phyloP scores from a whole-genome alignment of 2,797 vertebrate species.

The Leucoraja ocellata region DNA sequence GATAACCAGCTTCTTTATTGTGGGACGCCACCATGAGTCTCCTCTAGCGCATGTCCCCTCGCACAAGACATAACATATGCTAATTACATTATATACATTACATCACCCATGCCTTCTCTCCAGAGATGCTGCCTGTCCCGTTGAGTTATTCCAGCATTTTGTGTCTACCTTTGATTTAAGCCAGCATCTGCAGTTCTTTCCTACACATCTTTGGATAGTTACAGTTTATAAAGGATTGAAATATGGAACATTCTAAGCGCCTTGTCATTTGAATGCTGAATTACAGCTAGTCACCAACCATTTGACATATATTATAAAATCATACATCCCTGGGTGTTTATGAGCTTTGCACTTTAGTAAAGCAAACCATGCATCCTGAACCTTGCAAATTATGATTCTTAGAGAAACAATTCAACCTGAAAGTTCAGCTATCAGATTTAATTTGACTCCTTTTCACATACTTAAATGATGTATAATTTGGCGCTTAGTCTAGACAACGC shows the following conservation, averaged over 20 bases:
- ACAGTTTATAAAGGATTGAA: not conserved
- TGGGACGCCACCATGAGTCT: no score
- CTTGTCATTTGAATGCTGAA: not conserved
- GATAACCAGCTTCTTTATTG: no score
- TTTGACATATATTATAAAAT: not conserved
- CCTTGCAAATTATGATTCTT: no score
- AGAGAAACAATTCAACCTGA: not conserved
- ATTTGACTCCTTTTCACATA: slow-evolving; percentile 22
- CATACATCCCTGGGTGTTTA: not conserved
- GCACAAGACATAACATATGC: no score
- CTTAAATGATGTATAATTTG: slow-evolving; percentile 15
- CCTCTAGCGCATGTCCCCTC: no score
- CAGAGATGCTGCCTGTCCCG: no score
- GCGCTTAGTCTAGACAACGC: slow-evolving; percentile 23
- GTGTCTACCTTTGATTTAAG: no score
- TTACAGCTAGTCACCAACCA: not conserved
- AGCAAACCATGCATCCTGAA: not conserved
- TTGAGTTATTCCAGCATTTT: not conserved
- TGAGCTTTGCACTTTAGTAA: not conserved
- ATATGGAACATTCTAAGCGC: not conserved
- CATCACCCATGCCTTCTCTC: no score
- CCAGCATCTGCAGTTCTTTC: no score
- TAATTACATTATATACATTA: no score
- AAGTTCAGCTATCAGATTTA: not conserved
- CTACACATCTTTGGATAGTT: no score